phyloP scores from a whole-genome alignment of 2,113 vertebrate species.

The Heterocephalus glaber region DNA sequence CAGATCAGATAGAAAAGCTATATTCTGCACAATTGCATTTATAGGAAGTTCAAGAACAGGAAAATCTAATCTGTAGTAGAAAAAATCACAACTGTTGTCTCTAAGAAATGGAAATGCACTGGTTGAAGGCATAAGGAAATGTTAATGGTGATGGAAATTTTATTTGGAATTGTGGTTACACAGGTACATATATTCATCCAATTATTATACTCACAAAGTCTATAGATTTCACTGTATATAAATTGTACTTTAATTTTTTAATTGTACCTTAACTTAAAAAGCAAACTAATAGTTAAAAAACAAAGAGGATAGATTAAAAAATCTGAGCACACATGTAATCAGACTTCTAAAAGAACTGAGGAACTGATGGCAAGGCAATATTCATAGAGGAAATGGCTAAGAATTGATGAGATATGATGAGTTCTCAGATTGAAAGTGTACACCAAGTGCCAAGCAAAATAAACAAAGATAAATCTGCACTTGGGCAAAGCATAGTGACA shows the following conservation, averaged over 20 bases:
- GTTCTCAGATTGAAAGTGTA: background rate
- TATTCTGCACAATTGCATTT: background rate
- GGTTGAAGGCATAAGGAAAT: background rate
- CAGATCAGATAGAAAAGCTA: background rate
- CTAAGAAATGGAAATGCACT: background rate
- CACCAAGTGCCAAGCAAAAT: background rate
- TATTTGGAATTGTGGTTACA: background rate
- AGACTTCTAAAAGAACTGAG: conserved; percentile 16
- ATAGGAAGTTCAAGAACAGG: background rate
- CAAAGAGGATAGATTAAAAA: background rate
- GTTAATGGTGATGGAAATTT: background rate
- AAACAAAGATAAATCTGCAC: conserved; percentile 29
- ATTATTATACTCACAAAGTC: background rate
- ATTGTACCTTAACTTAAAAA: background rate
- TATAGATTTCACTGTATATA: background rate
- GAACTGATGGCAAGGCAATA: conserved; percentile 15
- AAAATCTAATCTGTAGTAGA: background rate
- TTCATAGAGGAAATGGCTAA: conserved; percentile 19
- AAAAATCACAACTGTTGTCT: background rate
- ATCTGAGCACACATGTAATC: background rate
- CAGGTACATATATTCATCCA: background rate
- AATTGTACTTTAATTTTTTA: background rate
- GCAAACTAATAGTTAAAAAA: background rate
- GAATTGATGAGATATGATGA: background rate
- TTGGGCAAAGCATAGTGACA: background rate